These are phyloP conservation scores for Podotricha telesiphe DNA, from an alignment of 2,888 invertebrate genomes.

Conservation along the genomic window DNA sequence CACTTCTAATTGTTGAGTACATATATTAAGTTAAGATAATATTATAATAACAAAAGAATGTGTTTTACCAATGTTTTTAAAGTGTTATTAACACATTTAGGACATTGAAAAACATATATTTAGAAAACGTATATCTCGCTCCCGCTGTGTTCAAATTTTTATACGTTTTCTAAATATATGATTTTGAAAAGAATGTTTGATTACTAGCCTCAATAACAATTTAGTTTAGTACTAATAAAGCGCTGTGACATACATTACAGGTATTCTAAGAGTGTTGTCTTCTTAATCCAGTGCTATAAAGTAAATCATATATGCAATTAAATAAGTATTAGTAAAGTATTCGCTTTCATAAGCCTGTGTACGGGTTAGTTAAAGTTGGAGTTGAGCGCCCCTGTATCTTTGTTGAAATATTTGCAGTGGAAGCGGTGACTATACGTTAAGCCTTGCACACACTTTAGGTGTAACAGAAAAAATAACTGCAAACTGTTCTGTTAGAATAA, in stretches of 20 bases:
- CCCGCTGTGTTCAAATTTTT: no score
- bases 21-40: background rate
- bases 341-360: slow-evolving; percentile 61
- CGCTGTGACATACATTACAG: background rate
- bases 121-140: no score
- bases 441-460: slow-evolving; percentile 49
- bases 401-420: slow-evolving; percentile 80
- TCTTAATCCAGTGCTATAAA: slow-evolving; percentile 17
- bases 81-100: no score
- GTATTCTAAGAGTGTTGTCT: background rate
- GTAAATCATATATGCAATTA: slow-evolving; percentile 47
- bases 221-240: background rate
- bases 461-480: slow-evolving; percentile 23
- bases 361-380: slow-evolving; percentile 68
- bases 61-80: no score
- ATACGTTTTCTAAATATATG: no score
- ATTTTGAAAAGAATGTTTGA: no score
- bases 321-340: slow-evolving; percentile 52
- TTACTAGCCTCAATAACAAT: background rate
- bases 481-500: background rate
- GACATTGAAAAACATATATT: no score
- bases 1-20: background rate
- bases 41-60: background rate
- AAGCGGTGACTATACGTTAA: slow-evolving; percentile 65
- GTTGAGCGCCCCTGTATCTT: slow-evolving; percentile 79